A percentile compares a stretch with the other conserved stretches of the same genome.
phyloP scores from a whole-genome alignment of 2,888 invertebrate species.

The Drosophila anomelani region DNA sequence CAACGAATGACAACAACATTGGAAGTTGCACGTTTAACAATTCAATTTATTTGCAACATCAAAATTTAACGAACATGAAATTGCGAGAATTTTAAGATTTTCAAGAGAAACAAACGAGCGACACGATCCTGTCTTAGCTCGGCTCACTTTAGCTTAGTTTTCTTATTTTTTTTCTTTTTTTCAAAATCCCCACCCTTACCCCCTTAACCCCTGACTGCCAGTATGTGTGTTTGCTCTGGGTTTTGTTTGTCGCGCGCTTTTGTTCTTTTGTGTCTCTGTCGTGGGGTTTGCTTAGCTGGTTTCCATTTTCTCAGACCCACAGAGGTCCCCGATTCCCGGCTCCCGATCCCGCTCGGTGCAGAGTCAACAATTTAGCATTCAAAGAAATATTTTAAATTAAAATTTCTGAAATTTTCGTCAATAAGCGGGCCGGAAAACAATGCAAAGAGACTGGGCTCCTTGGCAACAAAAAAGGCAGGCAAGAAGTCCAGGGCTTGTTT shows the following conservation, averaged over 20 bases:
- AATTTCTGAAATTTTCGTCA: conserved; percentile 84
- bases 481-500: conserved; percentile 18
- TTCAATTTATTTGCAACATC: conserved; percentile 84
- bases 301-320: conserved; percentile 25
- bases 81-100: conserved; percentile 85
- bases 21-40: conserved; percentile 83
- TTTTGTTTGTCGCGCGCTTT: conserved; percentile 78
- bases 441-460: conserved; percentile 43
- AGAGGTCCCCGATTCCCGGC: conserved; percentile 13
- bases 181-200: conserved; percentile 13
- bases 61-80: conserved; percentile 84
- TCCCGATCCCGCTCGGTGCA: conserved; percentile 53
- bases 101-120: conserved; percentile 85
- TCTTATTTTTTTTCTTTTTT: conserved; percentile 11
- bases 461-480: conserved; percentile 1
- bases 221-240: conserved; percentile 67
- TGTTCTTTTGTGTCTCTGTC: conserved; percentile 71
- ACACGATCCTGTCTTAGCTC: conserved; percentile 81
- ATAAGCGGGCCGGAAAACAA: conserved; percentile 70
- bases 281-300: conserved; percentile 75
- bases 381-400: conserved; percentile 85
- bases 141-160: conserved; percentile 29
- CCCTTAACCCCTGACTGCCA: conserved; percentile 17
- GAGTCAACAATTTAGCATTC: conserved; percentile 81
- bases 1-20: conserved; percentile 68